phyloP scores from a whole-genome alignment of 2,797 vertebrate genomes.

The Rhinogobio ventralis region DNA sequence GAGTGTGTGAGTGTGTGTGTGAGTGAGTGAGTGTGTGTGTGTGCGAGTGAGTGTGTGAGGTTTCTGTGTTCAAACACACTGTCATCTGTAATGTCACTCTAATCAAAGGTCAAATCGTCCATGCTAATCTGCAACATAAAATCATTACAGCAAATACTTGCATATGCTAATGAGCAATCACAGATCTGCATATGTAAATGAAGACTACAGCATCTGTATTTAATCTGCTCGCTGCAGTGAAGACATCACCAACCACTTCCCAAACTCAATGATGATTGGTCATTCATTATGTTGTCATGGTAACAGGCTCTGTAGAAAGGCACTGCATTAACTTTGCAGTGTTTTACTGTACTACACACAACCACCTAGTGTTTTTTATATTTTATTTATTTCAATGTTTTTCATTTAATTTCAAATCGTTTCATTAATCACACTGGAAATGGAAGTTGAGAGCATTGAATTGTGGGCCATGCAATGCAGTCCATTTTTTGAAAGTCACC shows the following conservation, averaged over 20 bases:
- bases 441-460: background rate
- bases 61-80: constrained; percentile 28
- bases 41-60: background rate
- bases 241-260: constrained; percentile 2
- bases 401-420: background rate
- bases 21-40: no score
- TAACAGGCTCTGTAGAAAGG: background rate
- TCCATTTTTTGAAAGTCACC: background rate
- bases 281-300: constrained; percentile 16
- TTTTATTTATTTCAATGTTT: no score
- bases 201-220: background rate
- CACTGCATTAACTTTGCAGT: background rate
- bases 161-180: constrained; percentile 23
- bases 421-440: background rate
- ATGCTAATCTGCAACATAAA: background rate
- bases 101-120: background rate
- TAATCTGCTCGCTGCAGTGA: background rate
- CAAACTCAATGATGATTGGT: constrained; percentile 15
- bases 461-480: background rate
- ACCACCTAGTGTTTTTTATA: background rate
- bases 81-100: background rate
- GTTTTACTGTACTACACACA: constrained; percentile 12
- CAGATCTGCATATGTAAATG: constrained; percentile 2
- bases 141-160: background rate
- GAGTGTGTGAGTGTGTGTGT: no score